A percentile compares a stretch with the other conserved stretches of the same genome.
Conservation (phyloP, 1,140 invertebrate genomes). For the Bombus huntii region DNA sequence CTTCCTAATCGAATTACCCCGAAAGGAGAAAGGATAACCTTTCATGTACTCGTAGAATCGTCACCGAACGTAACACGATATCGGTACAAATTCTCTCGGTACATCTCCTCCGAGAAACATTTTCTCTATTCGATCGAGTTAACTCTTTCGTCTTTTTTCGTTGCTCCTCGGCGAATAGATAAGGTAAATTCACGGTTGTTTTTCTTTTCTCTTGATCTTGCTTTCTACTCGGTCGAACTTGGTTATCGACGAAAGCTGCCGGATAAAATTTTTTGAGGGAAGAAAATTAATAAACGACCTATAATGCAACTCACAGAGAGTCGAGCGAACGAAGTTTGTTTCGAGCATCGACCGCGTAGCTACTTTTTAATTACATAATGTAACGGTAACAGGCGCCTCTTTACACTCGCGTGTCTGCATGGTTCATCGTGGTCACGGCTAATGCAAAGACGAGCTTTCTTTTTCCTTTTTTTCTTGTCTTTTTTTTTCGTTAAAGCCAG, state of each 20-base stretch:
- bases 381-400: background rate
- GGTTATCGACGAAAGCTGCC: background rate
- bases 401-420: background rate
- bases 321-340: conserved; percentile 21
- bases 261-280: conserved; percentile 4
- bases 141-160: background rate
- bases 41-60: background rate
- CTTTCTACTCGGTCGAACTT: background rate
- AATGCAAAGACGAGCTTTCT: conserved; percentile 29
- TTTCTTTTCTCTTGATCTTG: background rate
- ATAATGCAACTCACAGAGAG: background rate
- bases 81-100: no score
- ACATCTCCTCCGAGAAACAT: background rate
- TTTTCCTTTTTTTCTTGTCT: background rate
- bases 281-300: conserved; percentile 33
- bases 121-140: background rate
- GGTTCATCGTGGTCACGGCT: conserved; percentile 18
- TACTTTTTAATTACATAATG: conserved; percentile 49
- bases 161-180: background rate
- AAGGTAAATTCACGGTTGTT: background rate
- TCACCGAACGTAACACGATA: background rate
- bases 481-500: background rate
- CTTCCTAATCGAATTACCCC: background rate
- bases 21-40: no score
- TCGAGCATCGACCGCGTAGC: conserved; percentile 21